Percentiles rank a stretch among this genome's conserved stretches.
Conservation (phyloP, 2,888 invertebrate genomes). For the Alloscopus bannaensis region DNA sequence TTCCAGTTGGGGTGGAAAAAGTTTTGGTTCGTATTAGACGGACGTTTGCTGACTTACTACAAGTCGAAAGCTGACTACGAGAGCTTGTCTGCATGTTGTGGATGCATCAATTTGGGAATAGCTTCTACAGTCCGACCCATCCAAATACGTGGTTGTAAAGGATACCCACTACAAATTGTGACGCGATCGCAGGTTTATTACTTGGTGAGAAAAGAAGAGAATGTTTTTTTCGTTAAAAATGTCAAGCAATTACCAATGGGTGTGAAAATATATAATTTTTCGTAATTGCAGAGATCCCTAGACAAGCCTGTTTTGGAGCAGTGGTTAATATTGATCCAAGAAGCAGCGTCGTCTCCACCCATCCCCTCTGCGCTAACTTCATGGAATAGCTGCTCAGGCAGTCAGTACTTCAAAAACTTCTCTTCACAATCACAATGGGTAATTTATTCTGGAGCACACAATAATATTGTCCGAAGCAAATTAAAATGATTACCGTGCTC, state of each 20-base stretch:
- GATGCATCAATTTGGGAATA: conserved; percentile 76
- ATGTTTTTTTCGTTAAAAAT: neutral
- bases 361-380: conserved; percentile 55
- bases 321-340: conserved; percentile 78
- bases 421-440: conserved; percentile 71
- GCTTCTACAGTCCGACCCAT: conserved; percentile 71
- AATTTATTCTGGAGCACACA: conserved; percentile 12
- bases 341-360: conserved; percentile 74
- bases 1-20: conserved; percentile 77
- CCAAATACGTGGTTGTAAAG: conserved; percentile 69
- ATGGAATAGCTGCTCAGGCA: conserved; percentile 65
- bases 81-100: conserved; percentile 78
- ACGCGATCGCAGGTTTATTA: conserved; percentile 72
- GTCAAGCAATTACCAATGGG: too few species aligned
- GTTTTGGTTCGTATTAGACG: conserved; percentile 79
- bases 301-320: conserved; percentile 77
- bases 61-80: conserved; percentile 78
- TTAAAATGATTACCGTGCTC: neutral
- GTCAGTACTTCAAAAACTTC: conserved; percentile 67
- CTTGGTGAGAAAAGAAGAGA: conserved; percentile 68
- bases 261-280: conserved; percentile 1
- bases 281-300: conserved; percentile 76
- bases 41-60: conserved; percentile 78
- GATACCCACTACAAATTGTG: conserved; percentile 71
- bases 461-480: neutral